Percentiles rank a stretch among this genome's conserved stretches.
These are phyloP conservation scores for Acanthisitta chloris DNA, from an alignment of 2,113 vertebrate genomes.

Conservation along the genomic window DNA sequence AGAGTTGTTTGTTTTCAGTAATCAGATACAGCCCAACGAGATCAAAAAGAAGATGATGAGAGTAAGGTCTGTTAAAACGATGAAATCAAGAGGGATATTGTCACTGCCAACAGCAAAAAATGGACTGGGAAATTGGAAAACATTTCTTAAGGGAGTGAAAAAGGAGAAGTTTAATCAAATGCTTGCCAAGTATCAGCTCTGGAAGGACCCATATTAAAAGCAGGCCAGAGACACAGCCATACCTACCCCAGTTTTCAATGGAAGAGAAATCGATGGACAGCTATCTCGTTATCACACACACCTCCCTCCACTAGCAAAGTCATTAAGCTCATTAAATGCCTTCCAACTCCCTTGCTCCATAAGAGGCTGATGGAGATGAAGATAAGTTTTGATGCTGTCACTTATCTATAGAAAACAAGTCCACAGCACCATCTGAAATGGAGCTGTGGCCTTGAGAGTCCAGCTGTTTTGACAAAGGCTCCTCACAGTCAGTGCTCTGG, in stretches of 20 bases:
- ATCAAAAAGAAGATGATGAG: background rate
- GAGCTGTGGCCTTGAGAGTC: background rate
- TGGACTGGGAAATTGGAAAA: background rate
- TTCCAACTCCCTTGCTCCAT: background rate
- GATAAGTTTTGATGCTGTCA: background rate
- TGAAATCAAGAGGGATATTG: background rate
- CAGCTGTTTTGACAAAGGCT: background rate
- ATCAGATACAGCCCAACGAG: background rate
- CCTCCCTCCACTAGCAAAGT: background rate
- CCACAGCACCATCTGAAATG: background rate
- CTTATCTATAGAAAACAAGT: background rate
- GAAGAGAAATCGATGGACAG: background rate
- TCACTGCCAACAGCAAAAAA: constrained; percentile 2
- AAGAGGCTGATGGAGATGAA: background rate
- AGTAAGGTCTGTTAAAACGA: constrained; percentile 3
- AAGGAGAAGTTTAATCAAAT: background rate
- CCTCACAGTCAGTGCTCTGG: background rate
- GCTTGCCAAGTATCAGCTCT: background rate
- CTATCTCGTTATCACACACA: background rate
- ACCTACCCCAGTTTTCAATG: background rate
- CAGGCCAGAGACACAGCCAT: background rate
- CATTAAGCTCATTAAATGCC: constrained; percentile 12
- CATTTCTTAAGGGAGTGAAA: background rate
- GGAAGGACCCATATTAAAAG: background rate
- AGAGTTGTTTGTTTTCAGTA: constrained; percentile 6